Evolutionary conservation across 2,797 vertebrate genomes (phyloP).

Genomic region (Kryptopterus vitreolus): DNA sequence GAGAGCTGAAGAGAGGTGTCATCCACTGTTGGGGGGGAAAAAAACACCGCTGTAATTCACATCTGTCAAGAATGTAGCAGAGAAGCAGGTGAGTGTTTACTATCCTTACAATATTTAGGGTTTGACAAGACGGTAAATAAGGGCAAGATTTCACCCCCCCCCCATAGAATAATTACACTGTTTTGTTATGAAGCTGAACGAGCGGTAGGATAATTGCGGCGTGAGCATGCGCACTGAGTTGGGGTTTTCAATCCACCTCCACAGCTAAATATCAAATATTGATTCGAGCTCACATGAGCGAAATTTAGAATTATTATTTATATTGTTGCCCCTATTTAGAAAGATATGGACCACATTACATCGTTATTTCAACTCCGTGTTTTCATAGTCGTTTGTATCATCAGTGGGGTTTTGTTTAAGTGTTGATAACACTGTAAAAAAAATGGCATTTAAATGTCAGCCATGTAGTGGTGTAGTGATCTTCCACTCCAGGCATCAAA

Average conservation of each 20-base stretch:
- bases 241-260: not conserved
- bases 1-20: not conserved
- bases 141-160: not conserved
- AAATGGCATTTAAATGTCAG: not conserved
- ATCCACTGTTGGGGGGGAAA: not conserved
- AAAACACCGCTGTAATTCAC: not conserved
- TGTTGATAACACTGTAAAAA: not conserved
- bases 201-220: not conserved
- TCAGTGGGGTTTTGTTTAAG: not conserved
- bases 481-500: not conserved
- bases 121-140: not conserved
- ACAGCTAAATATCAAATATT: not conserved
- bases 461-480: not conserved
- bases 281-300: not conserved
- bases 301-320: not conserved
- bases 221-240: slow-evolving; percentile 21
- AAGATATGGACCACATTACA: not conserved
- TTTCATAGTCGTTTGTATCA: not conserved
- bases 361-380: not conserved
- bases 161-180: not conserved
- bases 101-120: not conserved
- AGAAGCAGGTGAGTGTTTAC: not conserved
- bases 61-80: not conserved
- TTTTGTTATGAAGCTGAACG: not conserved
- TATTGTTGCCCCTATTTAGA: not conserved